Base-by-base conservation (phyloP, 2,113 vertebrate species). In the Callipepla squamata region DNA sequence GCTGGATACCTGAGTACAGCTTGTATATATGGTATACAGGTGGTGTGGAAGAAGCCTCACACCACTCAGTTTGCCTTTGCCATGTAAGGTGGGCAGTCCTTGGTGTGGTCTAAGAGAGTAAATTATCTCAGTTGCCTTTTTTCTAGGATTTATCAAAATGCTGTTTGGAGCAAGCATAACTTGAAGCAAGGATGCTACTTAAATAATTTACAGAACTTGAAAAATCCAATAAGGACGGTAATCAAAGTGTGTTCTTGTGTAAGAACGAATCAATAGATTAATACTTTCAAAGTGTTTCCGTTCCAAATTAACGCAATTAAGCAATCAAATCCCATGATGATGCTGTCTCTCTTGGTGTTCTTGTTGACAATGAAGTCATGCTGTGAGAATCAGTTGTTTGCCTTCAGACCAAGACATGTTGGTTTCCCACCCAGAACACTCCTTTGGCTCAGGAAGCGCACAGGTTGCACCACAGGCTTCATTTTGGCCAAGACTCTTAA, bases 281-380 rank as follows among this genome's bases (percentile, higher is more conserved):
- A 94, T 91, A 80, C 76, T 38, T 90, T 88, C 57, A 7, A 78
- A 94, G 76, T 90, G 57, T 57, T 90, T 93, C 80, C 1, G 0
- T 65, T 84, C 62, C 61, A 80, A 89, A 93, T 88, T 80, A 93
- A 88, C 88, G 90, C 88, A 88, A 80, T 51, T 80, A 59, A 90
- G 90, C 85, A 93, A 88, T 90, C 86, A 95, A 88, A 95, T 90
- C 44, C 86, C 50, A 92, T 80, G 32, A 88, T 44, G 61, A 86
- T 61, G 68, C 51, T 85, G 90, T 88, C 83, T 90, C 79, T 94
- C 83, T 69, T 38, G 42, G 34, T 88, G 80, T 75, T 69, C 59
- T 90, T 68, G 73, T 83, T 59, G 50, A 22, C 91, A 92, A 85
- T 84, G 85, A 90, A 74, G 44, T 67, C 47, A 47, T 72, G 51